phyloP scores from a whole-genome alignment of 2,888 invertebrate species.

The Rhaphigaster nebulosa region DNA sequence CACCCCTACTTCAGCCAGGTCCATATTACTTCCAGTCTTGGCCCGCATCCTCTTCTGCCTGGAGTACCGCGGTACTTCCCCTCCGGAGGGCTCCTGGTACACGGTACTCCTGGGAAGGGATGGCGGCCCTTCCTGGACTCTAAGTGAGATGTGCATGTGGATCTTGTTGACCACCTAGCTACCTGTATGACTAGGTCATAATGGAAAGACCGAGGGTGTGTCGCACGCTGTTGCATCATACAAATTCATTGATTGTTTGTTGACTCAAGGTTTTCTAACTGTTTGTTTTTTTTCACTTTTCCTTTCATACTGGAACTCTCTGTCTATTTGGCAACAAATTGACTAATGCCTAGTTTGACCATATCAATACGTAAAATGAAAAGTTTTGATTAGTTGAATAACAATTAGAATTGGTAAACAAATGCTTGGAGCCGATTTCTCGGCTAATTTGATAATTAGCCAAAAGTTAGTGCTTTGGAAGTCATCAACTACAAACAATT shows the following conservation, averaged over 20 bases:
- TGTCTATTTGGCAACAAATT: background rate
- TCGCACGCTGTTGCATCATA: slow-evolving; percentile 12
- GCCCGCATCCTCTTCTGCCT: background rate
- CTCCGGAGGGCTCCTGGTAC: background rate
- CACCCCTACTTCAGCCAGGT: slow-evolving; percentile 44
- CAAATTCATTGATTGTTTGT: slow-evolving; percentile 18
- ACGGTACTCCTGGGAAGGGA: background rate
- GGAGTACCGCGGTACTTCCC: background rate
- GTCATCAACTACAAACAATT: too few relatives aligned
- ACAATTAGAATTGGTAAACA: too few relatives aligned
- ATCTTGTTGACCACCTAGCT: background rate
- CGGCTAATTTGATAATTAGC: too few relatives aligned
- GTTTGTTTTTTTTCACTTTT: background rate
- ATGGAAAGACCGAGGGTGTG: background rate
- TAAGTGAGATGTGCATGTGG: background rate
- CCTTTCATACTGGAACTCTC: background rate
- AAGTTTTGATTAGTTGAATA: too few relatives aligned
- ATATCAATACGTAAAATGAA: too few relatives aligned
- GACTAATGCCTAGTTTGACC: too few relatives aligned
- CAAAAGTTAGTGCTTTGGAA: too few relatives aligned
- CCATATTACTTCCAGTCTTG: slow-evolving; percentile 45
- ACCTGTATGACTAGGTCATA: background rate
- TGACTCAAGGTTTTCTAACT: background rate
- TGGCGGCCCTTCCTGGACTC: background rate
- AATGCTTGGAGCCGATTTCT: too few relatives aligned